Evolutionary conservation across 2,888 invertebrate genomes (phyloP).

Genomic region (Biston betularia): DNA sequence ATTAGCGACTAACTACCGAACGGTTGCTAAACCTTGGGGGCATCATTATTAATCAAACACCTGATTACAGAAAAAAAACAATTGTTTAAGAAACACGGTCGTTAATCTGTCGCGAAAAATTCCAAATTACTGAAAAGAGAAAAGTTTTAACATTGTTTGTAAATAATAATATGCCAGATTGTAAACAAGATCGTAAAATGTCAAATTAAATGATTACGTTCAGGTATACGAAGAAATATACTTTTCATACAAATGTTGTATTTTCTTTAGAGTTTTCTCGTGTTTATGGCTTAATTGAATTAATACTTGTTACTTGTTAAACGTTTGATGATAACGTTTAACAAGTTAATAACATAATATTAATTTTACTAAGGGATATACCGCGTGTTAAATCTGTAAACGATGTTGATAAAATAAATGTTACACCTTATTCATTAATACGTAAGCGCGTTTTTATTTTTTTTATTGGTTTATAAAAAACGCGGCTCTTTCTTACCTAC

Average conservation of each 20-base stretch:
- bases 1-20: constrained; percentile 59
- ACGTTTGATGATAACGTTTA: no score
- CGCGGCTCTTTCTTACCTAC: no score
- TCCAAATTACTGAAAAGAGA: constrained; percentile 52
- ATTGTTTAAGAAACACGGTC: constrained; percentile 48
- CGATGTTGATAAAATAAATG: no score
- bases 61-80: constrained; percentile 54
- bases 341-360: neutral
- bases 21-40: constrained; percentile 54
- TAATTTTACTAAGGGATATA: no score
- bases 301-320: neutral
- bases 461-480: no score
- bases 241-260: constrained; percentile 3
- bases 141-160: constrained; percentile 57
- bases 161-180: constrained; percentile 57
- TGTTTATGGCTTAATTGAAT: constrained; percentile 49
- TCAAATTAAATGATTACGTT: constrained; percentile 46
- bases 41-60: constrained; percentile 59
- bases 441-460: no score
- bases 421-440: no score
- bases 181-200: constrained; percentile 52
- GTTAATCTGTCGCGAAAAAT: constrained; percentile 54
- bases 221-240: constrained; percentile 38
- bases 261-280: neutral
- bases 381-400: no score